Evolutionary conservation across 2,888 invertebrate species (phyloP), one percentile per base, ranked within the genome.

Genomic region (Eilema griseolum): DNA sequence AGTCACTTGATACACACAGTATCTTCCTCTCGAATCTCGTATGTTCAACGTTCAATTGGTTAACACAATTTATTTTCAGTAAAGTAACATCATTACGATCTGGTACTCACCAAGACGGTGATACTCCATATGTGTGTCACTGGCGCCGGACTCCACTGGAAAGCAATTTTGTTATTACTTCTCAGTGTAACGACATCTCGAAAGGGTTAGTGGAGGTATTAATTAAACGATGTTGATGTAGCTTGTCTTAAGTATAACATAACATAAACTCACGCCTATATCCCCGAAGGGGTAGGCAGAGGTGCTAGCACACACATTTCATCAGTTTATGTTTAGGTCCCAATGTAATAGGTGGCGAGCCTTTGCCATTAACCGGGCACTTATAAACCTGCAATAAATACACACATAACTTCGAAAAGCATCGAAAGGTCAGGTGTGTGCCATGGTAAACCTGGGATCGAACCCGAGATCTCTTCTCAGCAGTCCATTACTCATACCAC

Each of bases 101-200:
- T 10, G 61, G 64, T n/a, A 84, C 89, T 88, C 83, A 93, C 93
- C 93, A 12, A 93, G 86, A 59, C 89, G 85, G 75, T 95, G 95
- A 73, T 87, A 94, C 75, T 95, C 94, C 33, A 94, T 81, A 63
- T 94, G 95, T 70, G 90, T 92, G 26, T 86, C 89, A 5, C 81
- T 86, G 77, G 90, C 90, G 73, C 85, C 73, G 64, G 84, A 61
- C 71, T 93, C 93, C 33, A 83, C 93, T 94, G 88, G 70, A 85
- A 85, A 41, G 28, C 1, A 26, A 67, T 61, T 63, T 60, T 66
- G 12, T 66, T 11, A 28, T 31, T 65, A 56, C 12, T 57, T 10
- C n/a, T 24, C 33, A 24, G 16, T 57, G n/a, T 26, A 28, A 14
- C 20, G 20, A n/a, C 12, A n/a, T 20, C 20, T 20, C 31, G 31